Base-by-base conservation (phyloP, 2,113 vertebrate genomes). In the Sula dactylatra region DNA sequence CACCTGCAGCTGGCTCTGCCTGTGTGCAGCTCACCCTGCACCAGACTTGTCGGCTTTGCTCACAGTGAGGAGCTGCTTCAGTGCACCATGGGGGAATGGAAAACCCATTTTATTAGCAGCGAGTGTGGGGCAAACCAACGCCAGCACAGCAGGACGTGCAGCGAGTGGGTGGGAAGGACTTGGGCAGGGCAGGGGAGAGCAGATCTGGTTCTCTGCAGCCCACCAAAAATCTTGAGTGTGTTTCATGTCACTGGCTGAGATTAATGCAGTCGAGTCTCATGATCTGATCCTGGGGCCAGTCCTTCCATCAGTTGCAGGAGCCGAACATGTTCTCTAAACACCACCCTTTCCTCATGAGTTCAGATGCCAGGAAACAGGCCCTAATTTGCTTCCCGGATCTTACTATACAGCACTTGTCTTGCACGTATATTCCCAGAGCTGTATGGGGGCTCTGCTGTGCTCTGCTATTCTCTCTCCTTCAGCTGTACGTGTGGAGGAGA, bases 221-320 rank as follows among this genome's bases (percentile, higher is more conserved):
- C 10, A 2, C 32, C 1, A 0, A 54, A 67, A 64, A 34, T 42
- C 49, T n/a, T 1, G 3, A 32, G 9, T 22, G 2, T 11, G 5
- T 72, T 59, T 72, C 17, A 6, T 59, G 24, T 65, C 66, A 42
- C 40, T 38, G 59, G 25, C 42, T 2, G 2, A 61, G 11, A 32
- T 59, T 40, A 79, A 79, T 13, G 4, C 36, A 42, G 29, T 56
- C 4, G 18, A 49, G 21, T 25, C 19, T 9, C 9, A 2, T 47
- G 36, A 82, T 19, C 15, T 74, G 40, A 29, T 58, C 14, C 45
- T 66, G 22, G 16, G n/a, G 36, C 40, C 11, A 3, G 7, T 58
- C 55, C 32, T 64, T 86, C 17, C 3, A 0, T 47, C 42, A 67
- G 42, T n/a, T 3, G 3, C 58, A 77, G 36, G 31, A 86, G 54